A percentile compares a stretch with the other conserved stretches of the same genome.
phyloP scores from a whole-genome alignment of 1,140 invertebrate genomes.

The Polypedilum pembai region DNA sequence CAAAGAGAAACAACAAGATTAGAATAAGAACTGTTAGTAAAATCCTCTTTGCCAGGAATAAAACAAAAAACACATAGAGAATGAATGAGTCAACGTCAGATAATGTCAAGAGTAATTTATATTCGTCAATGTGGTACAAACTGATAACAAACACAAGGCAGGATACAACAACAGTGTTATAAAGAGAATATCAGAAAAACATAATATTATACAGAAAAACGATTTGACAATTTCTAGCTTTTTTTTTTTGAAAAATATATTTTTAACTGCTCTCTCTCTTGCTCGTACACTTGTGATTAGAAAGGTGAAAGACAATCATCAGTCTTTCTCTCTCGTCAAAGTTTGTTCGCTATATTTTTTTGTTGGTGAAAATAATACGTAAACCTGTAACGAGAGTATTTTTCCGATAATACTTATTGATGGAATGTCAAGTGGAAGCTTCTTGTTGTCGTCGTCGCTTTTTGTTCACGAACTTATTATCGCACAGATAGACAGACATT shows the following conservation, averaged over 20 bases:
- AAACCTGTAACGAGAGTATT: no score
- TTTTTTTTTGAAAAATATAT: neutral
- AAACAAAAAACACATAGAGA: conserved; percentile 8
- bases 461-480: no score
- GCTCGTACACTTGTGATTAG: neutral
- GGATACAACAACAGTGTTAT: conserved; percentile 15
- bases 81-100: conserved; percentile 18
- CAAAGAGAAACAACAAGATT: neutral
- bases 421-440: no score
- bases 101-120: conserved; percentile 26
- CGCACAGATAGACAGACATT: no score
- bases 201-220: neutral
- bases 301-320: neutral
- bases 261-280: neutral
- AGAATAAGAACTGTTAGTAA: conserved; percentile 18
- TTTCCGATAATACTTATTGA: no score
- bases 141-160: conserved; percentile 3
- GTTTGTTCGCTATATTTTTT: no score
- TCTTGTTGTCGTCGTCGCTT: no score
- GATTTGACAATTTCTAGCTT: neutral
- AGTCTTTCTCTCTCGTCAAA: neutral
- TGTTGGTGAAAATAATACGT: no score
- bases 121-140: conserved; percentile 27
- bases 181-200: conserved; percentile 9
- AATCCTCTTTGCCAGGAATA: neutral